Evolutionary conservation across 2,888 invertebrate genomes (phyloP).

Genomic region (Tinea trinotella): DNA sequence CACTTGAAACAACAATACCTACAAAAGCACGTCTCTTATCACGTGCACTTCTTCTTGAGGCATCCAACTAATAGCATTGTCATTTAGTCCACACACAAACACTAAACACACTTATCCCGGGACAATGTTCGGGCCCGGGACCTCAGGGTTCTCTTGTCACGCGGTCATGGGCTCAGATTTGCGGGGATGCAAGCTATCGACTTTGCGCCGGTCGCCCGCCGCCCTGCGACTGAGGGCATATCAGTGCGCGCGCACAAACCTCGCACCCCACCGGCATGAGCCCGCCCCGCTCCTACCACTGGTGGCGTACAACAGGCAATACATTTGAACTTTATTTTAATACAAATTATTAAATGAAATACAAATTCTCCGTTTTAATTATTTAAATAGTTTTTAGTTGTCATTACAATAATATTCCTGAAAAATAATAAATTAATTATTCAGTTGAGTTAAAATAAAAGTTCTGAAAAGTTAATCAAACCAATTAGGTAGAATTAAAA

Average conservation of each 20-base stretch:
- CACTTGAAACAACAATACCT: conserved; percentile 1
- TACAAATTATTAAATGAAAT: too few relatives aligned
- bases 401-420: too few relatives aligned
- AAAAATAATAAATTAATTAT: too few relatives aligned
- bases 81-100: background rate
- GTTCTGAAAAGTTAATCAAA: too few relatives aligned
- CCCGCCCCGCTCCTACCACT: conserved; percentile 34
- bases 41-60: background rate
- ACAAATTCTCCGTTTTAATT: too few relatives aligned
- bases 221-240: conserved; percentile 57
- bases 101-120: conserved; percentile 14
- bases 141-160: conserved; percentile 19
- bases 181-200: conserved; percentile 46
- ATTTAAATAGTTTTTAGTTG: too few relatives aligned
- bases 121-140: conserved; percentile 17
- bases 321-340: conserved; percentile 48
- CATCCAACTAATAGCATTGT: background rate
- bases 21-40: background rate
- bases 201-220: conserved; percentile 62
- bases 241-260: conserved; percentile 53
- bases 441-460: too few relatives aligned
- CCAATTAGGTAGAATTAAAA: too few relatives aligned
- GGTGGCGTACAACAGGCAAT: conserved; percentile 9
- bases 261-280: conserved; percentile 35
- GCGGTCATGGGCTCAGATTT: conserved; percentile 16